These are phyloP conservation scores for Zaprionus bogoriensis DNA, from an alignment of 2,888 invertebrate species.

Conservation along the genomic window DNA sequence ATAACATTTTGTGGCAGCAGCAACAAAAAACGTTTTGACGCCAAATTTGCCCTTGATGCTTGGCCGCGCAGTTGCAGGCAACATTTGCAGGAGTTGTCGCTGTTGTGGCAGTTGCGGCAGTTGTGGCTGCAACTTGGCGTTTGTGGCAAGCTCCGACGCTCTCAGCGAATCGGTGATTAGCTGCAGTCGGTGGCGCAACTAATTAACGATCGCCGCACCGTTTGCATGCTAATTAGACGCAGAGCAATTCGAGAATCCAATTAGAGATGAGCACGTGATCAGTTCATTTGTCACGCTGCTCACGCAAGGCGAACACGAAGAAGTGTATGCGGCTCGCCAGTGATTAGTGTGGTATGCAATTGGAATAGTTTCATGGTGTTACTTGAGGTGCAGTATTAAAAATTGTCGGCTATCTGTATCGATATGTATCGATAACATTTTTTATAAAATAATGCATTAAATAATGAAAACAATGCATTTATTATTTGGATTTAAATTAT, in stretches of 20 bases:
- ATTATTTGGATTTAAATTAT: too few relatives aligned
- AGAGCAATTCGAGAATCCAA: constrained; percentile 32
- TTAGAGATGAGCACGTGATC: constrained; percentile 43
- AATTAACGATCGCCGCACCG: constrained; percentile 63
- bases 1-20: constrained; percentile 42
- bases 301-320: constrained; percentile 4
- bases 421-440: too few relatives aligned
- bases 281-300: constrained; percentile 5
- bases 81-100: not conserved
- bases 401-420: too few relatives aligned
- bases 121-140: constrained; percentile 32
- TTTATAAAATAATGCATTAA: too few relatives aligned
- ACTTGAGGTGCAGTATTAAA: too few relatives aligned
- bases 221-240: constrained; percentile 67
- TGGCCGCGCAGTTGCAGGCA: too few relatives aligned
- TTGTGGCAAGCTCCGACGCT: constrained; percentile 46
- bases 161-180: constrained; percentile 59
- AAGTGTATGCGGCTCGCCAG: too few relatives aligned
- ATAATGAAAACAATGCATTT: too few relatives aligned
- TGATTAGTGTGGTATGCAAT: too few relatives aligned
- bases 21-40: constrained; percentile 41
- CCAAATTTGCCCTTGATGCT: constrained; percentile 65
- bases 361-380: too few relatives aligned
- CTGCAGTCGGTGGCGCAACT: constrained; percentile 51
- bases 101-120: constrained; percentile 37